These are phyloP conservation scores for Emydura subglobosa DNA, from an alignment of 2,113 vertebrate species.

Conservation along the genomic window DNA sequence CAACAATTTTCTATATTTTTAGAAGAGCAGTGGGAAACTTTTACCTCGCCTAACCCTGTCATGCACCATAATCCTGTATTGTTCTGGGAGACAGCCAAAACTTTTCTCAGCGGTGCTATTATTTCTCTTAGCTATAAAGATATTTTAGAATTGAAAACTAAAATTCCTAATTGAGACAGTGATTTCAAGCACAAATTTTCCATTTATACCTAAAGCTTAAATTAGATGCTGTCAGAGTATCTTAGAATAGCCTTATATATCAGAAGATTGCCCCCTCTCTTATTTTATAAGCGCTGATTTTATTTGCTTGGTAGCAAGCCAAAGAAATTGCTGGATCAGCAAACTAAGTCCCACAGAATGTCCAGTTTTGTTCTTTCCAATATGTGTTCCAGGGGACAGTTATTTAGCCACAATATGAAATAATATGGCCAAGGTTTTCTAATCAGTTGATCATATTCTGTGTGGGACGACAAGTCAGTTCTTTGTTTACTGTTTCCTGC, in stretches of 20 bases:
- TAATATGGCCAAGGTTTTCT: neutral
- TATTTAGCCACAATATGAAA: neutral
- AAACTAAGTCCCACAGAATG: constrained; percentile 8
- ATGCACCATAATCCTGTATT: constrained; percentile 41
- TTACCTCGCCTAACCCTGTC: constrained; percentile 64
- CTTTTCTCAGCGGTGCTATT: constrained; percentile 47
- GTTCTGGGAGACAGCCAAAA: constrained; percentile 54
- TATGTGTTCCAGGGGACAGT: constrained; percentile 15
- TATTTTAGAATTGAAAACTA: constrained; percentile 42
- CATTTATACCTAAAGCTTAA: constrained; percentile 49
- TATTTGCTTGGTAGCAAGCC: constrained; percentile 21
- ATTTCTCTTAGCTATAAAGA: constrained; percentile 42
- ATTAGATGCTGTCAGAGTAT: constrained; percentile 23
- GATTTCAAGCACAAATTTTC: constrained; percentile 53
- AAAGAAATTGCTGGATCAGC: constrained; percentile 27
- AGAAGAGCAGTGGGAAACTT: constrained; percentile 64
- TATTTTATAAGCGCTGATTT: neutral
- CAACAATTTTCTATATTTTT: constrained; percentile 73
- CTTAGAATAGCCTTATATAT: constrained; percentile 4
- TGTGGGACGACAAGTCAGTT: neutral
- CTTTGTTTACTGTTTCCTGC: neutral
- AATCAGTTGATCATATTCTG: neutral
- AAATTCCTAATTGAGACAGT: constrained; percentile 32
- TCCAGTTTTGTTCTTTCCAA: constrained; percentile 2
- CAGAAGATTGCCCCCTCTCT: neutral